Percentiles rank a stretch among this genome's conserved stretches.
Conservation (phyloP, 2,888 invertebrate species). For the Synanthedon vespiformis region DNA sequence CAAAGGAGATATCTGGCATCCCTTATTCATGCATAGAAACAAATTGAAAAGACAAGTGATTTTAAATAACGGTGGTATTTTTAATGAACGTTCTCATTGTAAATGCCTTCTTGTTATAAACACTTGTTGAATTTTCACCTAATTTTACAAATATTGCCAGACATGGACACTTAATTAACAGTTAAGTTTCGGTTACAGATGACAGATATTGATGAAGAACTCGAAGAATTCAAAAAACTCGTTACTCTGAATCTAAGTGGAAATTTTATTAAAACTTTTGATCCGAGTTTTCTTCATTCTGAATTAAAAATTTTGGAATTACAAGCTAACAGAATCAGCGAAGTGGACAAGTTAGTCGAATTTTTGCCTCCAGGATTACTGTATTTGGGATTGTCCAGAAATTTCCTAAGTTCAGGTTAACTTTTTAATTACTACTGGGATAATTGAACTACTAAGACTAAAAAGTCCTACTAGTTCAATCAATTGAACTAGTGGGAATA, state of each 20-base stretch:
- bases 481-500: no score
- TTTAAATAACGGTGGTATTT: background rate
- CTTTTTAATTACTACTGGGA: no score
- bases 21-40: no score
- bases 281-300: conserved; percentile 40
- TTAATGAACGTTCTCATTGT: background rate
- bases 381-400: conserved; percentile 65
- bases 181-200: conserved; percentile 34
- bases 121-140: no score
- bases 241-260: conserved; percentile 56
- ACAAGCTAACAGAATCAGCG: conserved; percentile 54
- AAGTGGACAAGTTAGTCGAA: conserved; percentile 33
- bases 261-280: conserved; percentile 37
- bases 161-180: background rate
- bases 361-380: conserved; percentile 41
- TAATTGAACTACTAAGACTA: no score
- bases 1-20: no score
- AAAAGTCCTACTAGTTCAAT: no score
- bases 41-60: no score
- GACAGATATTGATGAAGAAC: conserved; percentile 46
- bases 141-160: no score
- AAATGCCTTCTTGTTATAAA: no score
- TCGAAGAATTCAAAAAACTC: conserved; percentile 44
- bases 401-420: conserved; percentile 44
- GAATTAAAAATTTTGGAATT: conserved; percentile 55